Base-by-base conservation (phyloP, 2,888 invertebrate genomes). In the Drosophila buzzatii region DNA sequence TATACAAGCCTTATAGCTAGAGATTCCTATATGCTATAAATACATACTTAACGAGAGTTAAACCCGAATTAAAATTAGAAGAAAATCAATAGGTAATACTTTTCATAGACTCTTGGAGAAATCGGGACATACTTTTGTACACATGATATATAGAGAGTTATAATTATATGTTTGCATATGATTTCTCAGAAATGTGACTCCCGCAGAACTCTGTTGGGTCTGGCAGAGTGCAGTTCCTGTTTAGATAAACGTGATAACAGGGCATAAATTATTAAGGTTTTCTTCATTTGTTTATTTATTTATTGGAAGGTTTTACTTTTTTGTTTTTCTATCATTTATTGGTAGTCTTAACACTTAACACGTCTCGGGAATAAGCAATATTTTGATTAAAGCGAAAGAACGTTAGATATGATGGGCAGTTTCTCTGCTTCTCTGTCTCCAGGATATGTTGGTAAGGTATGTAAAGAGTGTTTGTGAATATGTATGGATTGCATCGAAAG, bases 171-270 rank as follows among this genome's bases (percentile, higher is more conserved):
- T 39, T 31, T 33, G 33, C 35, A 57, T 20, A 57, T 20, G 20
- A 51, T 49, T 62, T 73, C 69, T 91, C 88, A 91, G 64, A 91
- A 90, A 84, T 91, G 92, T 49, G 91, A 91, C 73, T 92, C 91
- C 81, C 88, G 86, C 76, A 91, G 77, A 37, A 81, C 83, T 79
- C 79, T 85, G 77, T 68, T 79, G 72, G 76, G 76, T 65, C 76
- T 84, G 79, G 78, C 69, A 82, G 83, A 85, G 76, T 85, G 88
- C 76, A 86, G 84, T 80, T 87, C 91, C 91, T 91, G 92, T 86
- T 86, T 76, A 78, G 82, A 90, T 86, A 83, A 76, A 74, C 78
- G 76, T 75, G 73, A 88, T 81, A 78, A 69, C 69, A 74, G 73
- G 81, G 71, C 69, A 76, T 72, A 76, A 71, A 68, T 80, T 64